Evolutionary conservation across 2,888 invertebrate species (phyloP).

Genomic region (Drosophila suboccidentalis): DNA sequence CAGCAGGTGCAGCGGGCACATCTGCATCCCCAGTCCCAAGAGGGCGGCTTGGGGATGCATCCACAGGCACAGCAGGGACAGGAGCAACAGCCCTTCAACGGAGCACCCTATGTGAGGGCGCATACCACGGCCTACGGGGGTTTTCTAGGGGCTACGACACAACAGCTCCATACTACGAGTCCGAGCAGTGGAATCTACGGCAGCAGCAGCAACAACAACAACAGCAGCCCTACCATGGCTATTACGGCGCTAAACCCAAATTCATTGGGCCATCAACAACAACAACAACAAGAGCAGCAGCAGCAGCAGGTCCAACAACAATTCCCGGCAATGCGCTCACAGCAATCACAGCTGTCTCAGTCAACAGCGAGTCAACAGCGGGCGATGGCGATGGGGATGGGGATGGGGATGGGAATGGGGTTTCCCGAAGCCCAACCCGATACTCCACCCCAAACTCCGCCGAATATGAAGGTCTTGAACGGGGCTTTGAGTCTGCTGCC

Average conservation of each 20-base stretch:
- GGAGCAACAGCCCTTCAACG: constrained; percentile 82
- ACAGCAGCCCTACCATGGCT: constrained; percentile 80
- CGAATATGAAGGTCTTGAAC: constrained; percentile 96
- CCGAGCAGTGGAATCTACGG: constrained; percentile 83
- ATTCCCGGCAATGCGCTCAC: constrained; percentile 34
- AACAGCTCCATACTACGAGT: constrained; percentile 85
- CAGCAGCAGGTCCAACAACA: constrained; percentile 22
- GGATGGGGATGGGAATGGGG: constrained; percentile 90
- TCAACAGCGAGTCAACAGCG: constrained; percentile 81
- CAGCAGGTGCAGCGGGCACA: constrained; percentile 57
- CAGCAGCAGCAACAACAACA: constrained; percentile 39
- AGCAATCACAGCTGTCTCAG: constrained; percentile 71
- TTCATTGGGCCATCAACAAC: constrained; percentile 39
- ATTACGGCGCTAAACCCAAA: constrained; percentile 80
- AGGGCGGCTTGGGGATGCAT: constrained; percentile 72
- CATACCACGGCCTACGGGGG: constrained; percentile 87
- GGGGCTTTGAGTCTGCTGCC: constrained; percentile 91
- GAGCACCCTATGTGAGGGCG: constrained; percentile 87
- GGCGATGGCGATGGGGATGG: constrained; percentile 88
- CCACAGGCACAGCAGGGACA: constrained; percentile 72
- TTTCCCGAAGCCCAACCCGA: constrained; percentile 95
- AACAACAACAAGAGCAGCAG: too few species aligned
- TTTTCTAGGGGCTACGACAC: constrained; percentile 87
- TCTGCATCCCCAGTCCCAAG: constrained; percentile 52
- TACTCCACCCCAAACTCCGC: constrained; percentile 97